A percentile compares a stretch with the other conserved stretches of the same genome.
Evolutionary conservation across 2,113 vertebrate genomes (phyloP).

Genomic region (Anas platyrhynchos): DNA sequence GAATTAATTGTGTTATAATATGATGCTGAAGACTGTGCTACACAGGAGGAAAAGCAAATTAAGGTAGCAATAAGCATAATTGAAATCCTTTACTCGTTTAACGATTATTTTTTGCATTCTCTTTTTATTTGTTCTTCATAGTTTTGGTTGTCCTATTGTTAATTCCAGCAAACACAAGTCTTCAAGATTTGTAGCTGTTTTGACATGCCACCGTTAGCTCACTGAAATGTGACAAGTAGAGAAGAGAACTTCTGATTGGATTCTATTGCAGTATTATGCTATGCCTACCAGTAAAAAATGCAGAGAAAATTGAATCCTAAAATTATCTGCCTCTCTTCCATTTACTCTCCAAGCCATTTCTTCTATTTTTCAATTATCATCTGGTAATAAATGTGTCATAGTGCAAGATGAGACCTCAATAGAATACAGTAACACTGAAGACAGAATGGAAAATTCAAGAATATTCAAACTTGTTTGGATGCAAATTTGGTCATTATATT

Average conservation of each 20-base stretch:
- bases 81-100: slow-evolving; percentile 41
- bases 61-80: slow-evolving; percentile 44
- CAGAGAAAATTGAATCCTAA: slow-evolving; percentile 74
- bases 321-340: slow-evolving; percentile 70
- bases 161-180: slow-evolving; percentile 38
- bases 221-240: slow-evolving; percentile 54
- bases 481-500: slow-evolving; percentile 46
- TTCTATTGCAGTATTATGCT: slow-evolving; percentile 46
- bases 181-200: slow-evolving; percentile 59
- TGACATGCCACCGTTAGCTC: slow-evolving; percentile 56
- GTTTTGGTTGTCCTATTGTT: slow-evolving; percentile 43
- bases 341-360: slow-evolving; percentile 64
- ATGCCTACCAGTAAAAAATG: slow-evolving; percentile 64
- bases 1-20: slow-evolving; percentile 56
- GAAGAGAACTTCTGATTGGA: slow-evolving; percentile 62
- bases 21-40: not conserved
- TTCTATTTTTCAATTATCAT: slow-evolving; percentile 76
- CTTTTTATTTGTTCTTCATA: slow-evolving; percentile 6
- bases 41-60: slow-evolving; percentile 38
- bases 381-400: slow-evolving; percentile 71
- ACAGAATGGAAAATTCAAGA: slow-evolving; percentile 43
- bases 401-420: slow-evolving; percentile 57
- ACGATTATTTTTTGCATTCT: not conserved
- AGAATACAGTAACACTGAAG: slow-evolving; percentile 26
- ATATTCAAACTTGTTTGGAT: slow-evolving; percentile 66